A percentile compares a stretch with the other conserved stretches of the same genome.
These are phyloP conservation scores for Zoroaster sp. DNA, from an alignment of 53 echinoderm and acorn worm species.

Conservation along the genomic window DNA sequence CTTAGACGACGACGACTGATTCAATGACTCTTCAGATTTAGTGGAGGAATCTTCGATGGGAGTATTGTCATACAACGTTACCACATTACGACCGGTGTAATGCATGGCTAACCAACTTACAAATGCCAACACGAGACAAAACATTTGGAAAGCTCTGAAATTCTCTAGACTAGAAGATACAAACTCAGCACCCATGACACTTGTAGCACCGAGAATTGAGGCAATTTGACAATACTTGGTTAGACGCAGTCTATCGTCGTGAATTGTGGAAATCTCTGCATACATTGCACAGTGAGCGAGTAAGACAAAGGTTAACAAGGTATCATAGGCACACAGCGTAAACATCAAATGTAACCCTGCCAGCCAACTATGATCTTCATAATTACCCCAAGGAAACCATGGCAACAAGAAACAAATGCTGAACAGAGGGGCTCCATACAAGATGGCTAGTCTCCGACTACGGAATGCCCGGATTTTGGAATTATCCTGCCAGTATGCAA, in stretches of 20 bases:
- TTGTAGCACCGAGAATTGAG: constrained; percentile 67
- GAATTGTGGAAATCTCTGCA: constrained; percentile 84
- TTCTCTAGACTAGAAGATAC: constrained; percentile 80
- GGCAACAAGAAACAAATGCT: constrained; percentile 85
- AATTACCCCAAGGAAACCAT: constrained; percentile 96
- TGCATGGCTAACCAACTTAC: constrained; percentile 86
- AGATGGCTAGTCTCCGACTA: constrained; percentile 73
- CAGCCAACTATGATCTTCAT: constrained; percentile 76
- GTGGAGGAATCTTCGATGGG: not conserved
- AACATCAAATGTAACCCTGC: constrained; percentile 79
- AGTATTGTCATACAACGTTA: constrained; percentile 37
- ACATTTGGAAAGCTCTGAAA: constrained; percentile 80
- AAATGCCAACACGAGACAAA: constrained; percentile 79
- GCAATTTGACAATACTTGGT: constrained; percentile 82
- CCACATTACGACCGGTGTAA: constrained; percentile 81
- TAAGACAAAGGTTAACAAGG: constrained; percentile 83
- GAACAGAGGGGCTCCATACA: constrained; percentile 93
- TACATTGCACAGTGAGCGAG: constrained; percentile 85
- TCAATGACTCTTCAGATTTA: not conserved
- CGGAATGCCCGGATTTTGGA: constrained; percentile 76
- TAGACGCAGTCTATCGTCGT: constrained; percentile 80
- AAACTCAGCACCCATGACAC: constrained; percentile 75
- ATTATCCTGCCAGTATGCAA: constrained; percentile 98
- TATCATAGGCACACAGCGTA: constrained; percentile 81
- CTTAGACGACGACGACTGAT: not conserved